Evolutionary conservation across 2,113 vertebrate species (phyloP).

Genomic region (Scolopax mira): DNA sequence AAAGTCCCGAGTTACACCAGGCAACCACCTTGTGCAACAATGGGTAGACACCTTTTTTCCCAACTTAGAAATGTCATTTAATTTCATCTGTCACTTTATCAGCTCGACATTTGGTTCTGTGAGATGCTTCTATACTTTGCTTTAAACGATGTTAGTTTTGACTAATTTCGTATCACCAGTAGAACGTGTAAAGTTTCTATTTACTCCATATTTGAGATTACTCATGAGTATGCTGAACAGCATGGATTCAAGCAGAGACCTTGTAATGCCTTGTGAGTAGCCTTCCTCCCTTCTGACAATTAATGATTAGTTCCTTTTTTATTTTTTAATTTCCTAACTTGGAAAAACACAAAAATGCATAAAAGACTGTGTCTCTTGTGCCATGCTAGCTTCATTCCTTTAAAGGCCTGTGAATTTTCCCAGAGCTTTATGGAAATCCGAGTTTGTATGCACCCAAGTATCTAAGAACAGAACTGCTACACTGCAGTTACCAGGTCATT

Average conservation of each 20-base stretch:
- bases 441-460: not conserved
- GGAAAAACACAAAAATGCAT: not conserved
- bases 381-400: not conserved
- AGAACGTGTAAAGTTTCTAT: not conserved
- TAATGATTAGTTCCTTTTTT: not conserved
- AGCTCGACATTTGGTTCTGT: not conserved
- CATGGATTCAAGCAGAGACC: not conserved
- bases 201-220: not conserved
- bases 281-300: not conserved
- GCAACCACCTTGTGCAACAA: not conserved
- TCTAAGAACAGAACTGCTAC: not conserved
- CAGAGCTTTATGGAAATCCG: not conserved
- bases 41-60: not conserved
- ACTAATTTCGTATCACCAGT: not conserved
- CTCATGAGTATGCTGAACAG: not conserved
- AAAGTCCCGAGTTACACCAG: not conserved
- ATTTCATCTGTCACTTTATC: not conserved
- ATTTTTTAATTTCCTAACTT: not conserved
- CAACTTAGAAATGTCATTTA: not conserved
- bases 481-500: not conserved
- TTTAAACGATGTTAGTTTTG: not conserved
- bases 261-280: not conserved
- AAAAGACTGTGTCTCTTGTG: not conserved
- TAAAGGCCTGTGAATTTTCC: not conserved
- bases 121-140: not conserved